Percentiles rank a stretch among this genome's conserved stretches.
These are phyloP conservation scores for Rutilus rutilus DNA, from an alignment of 2,113 vertebrate genomes.

Conservation along the genomic window DNA sequence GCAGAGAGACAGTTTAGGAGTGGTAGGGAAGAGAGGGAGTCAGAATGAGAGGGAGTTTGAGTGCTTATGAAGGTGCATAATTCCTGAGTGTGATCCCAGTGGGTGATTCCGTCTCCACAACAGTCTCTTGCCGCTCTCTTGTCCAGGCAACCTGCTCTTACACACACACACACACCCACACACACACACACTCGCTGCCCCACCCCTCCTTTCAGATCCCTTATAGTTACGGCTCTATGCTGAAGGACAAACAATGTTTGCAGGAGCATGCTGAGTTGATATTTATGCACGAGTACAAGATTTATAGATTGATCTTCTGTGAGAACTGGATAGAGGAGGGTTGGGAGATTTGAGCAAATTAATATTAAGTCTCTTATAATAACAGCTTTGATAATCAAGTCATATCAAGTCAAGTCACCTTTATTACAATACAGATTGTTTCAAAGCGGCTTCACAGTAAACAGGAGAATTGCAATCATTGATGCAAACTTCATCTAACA, in stretches of 20 bases:
- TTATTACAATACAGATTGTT: too few species aligned
- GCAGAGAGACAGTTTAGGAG: not conserved
- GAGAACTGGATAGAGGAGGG: constrained; percentile 39
- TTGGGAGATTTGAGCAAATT: not conserved
- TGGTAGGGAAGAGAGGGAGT: not conserved
- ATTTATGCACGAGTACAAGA: constrained; percentile 62
- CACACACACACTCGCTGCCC: constrained; percentile 31
- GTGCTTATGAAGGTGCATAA: constrained; percentile 30
- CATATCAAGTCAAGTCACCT: not conserved
- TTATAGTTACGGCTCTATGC: constrained; percentile 54
- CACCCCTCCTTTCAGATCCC: constrained; percentile 31
- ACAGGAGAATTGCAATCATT: too few species aligned
- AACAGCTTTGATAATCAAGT: not conserved
- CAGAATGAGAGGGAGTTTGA: constrained; percentile 5
- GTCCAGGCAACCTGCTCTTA: constrained; percentile 18
- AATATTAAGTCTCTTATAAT: not conserved
- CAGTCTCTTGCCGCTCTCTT: constrained; percentile 49
- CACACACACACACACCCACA: constrained; percentile 9
- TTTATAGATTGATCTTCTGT: constrained; percentile 59
- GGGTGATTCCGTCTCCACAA: constrained; percentile 48
- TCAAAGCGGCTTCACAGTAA: too few species aligned
- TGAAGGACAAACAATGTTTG: constrained; percentile 65
- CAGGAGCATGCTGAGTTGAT: constrained; percentile 58
- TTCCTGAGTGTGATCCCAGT: constrained; percentile 38
- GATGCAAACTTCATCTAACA: too few species aligned